Percentiles rank a stretch among this genome's conserved stretches.
phyloP scores from a whole-genome alignment of 2,113 vertebrate species.

The Lophius piscatorius region DNA sequence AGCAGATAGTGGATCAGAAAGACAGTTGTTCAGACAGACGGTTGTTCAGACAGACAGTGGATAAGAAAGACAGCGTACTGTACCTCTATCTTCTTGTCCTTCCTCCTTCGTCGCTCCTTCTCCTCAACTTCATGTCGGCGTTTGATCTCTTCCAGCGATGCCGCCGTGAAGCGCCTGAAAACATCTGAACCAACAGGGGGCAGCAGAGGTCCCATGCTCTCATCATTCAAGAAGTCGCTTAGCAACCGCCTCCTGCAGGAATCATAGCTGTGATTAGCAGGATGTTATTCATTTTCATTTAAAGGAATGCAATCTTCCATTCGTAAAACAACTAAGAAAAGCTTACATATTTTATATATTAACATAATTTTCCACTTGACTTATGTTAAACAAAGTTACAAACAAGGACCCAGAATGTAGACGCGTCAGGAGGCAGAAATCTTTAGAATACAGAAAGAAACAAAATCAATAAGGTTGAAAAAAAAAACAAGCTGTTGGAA shows the following conservation, averaged over 20 bases:
- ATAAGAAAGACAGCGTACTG: too few relatives aligned
- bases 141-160: slow-evolving; percentile 54
- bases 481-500: too few relatives aligned
- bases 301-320: too few relatives aligned
- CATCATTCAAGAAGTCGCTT: slow-evolving; percentile 27
- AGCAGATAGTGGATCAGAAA: background rate
- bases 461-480: too few relatives aligned
- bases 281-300: background rate
- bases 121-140: slow-evolving; percentile 30
- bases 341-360: too few relatives aligned
- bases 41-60: background rate
- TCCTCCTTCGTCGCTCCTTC: slow-evolving; percentile 30
- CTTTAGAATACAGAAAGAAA: too few relatives aligned
- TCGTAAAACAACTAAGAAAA: too few relatives aligned
- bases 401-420: too few relatives aligned
- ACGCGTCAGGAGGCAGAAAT: too few relatives aligned
- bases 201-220: slow-evolving; percentile 51
- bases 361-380: too few relatives aligned
- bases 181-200: slow-evolving; percentile 64
- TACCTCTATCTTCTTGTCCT: slow-evolving; percentile 61
- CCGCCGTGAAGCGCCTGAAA: slow-evolving; percentile 51
- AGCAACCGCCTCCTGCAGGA: slow-evolving; percentile 2
- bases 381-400: too few relatives aligned
- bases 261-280: background rate
- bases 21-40: too few relatives aligned